phyloP scores from a whole-genome alignment of 2,888 invertebrate genomes.

The Beris morrisii region DNA sequence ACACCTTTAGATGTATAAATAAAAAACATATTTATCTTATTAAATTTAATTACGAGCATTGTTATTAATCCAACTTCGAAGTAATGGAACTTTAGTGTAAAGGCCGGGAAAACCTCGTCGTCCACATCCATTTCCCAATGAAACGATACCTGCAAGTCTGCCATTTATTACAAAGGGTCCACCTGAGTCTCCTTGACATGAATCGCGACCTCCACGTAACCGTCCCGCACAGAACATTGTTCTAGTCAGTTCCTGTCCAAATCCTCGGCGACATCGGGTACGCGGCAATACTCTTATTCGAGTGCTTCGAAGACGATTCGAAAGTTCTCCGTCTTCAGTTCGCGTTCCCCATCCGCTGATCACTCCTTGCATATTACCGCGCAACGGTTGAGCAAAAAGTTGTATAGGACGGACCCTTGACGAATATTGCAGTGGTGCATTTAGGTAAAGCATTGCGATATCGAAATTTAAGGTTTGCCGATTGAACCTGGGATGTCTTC shows the following conservation, averaged over 20 bases:
- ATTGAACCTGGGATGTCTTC: slow-evolving; percentile 6
- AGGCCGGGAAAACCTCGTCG: slow-evolving; percentile 51
- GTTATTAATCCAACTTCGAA: slow-evolving; percentile 6
- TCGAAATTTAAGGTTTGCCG: slow-evolving; percentile 53
- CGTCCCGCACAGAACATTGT: slow-evolving; percentile 24
- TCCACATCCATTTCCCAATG: slow-evolving; percentile 53
- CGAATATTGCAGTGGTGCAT: slow-evolving; percentile 52
- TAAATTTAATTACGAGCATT: too few species aligned
- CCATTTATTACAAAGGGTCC: slow-evolving; percentile 44
- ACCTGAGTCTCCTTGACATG: slow-evolving; percentile 30
- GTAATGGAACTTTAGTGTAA: slow-evolving; percentile 48
- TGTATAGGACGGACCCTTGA: slow-evolving; percentile 52
- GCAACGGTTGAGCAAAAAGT: not conserved
- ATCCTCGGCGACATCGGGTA: slow-evolving; percentile 5
- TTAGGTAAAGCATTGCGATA: slow-evolving; percentile 58
- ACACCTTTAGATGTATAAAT: too few species aligned
- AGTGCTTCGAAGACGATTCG: not conserved
- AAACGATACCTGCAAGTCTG: slow-evolving; percentile 46
- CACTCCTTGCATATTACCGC: not conserved
- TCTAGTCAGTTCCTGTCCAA: not conserved
- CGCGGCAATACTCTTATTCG: not conserved
- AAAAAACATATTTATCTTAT: too few species aligned
- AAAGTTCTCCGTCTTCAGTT: not conserved
- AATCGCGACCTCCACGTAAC: slow-evolving; percentile 2
- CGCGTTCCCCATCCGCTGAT: slow-evolving; percentile 8